A percentile compares a stretch with the other conserved stretches of the same genome.
Evolutionary conservation across 2,113 vertebrate species (phyloP).

Genomic region (Gymnocephalus cernua): DNA sequence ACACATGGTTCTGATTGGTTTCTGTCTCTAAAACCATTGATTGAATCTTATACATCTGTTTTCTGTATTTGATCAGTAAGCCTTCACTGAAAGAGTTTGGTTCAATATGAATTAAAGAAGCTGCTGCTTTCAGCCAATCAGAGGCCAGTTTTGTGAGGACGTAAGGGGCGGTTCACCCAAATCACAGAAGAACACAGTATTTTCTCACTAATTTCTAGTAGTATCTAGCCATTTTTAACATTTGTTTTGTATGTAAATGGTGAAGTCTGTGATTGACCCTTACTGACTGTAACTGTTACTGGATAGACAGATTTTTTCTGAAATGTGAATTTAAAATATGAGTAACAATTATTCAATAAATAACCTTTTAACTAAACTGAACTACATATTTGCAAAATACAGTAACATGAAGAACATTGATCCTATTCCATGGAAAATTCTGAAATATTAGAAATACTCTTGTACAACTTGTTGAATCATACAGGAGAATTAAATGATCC

Average conservation of each 20-base stretch:
- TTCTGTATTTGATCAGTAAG: not conserved
- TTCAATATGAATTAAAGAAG: not conserved
- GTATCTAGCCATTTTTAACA: not conserved
- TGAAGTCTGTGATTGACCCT: not conserved
- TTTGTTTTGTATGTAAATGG: not conserved
- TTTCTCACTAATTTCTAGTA: not conserved
- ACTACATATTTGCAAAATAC: not conserved
- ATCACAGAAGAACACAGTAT: not conserved
- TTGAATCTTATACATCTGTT: not conserved
- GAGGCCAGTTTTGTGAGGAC: not conserved
- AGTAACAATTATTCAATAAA: not conserved
- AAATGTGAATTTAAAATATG: not conserved
- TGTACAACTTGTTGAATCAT: slow-evolving; percentile 16
- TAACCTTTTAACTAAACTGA: not conserved
- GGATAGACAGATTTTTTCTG: not conserved
- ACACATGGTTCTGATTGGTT: not conserved
- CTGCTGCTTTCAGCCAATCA: slow-evolving; percentile 24
- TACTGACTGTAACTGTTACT: not conserved
- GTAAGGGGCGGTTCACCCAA: not conserved
- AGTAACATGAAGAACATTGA: not conserved
- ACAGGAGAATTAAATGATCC: slow-evolving; percentile 2
- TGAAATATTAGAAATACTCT: slow-evolving; percentile 1
- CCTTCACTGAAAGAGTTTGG: not conserved
- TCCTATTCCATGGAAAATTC: not conserved
- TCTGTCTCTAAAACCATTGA: not conserved